Conservation (phyloP, 92 coral and sea anemone species). For the Actinernus sp. region DNA sequence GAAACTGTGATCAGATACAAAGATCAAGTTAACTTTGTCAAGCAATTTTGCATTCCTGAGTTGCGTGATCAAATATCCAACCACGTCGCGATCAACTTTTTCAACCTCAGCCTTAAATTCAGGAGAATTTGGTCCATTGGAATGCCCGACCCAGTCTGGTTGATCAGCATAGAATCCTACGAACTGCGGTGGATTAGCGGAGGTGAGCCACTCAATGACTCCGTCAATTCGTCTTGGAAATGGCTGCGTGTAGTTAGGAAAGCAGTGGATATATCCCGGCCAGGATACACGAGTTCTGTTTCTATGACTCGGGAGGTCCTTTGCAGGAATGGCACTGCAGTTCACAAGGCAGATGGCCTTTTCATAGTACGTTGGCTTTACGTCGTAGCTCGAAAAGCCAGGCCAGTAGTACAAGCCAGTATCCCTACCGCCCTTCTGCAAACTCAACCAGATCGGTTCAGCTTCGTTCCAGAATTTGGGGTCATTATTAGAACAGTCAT, state of each 20-base stretch:
- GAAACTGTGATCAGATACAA: constrained; percentile 81
- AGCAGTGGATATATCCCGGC: constrained; percentile 42
- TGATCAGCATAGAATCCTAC: constrained; percentile 61
- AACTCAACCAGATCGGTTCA: constrained; percentile 63
- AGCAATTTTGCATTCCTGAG: constrained; percentile 43
- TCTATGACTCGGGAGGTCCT: constrained; percentile 29
- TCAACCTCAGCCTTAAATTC: constrained; percentile 44
- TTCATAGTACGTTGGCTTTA: constrained; percentile 27
- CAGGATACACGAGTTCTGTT: constrained; percentile 4
- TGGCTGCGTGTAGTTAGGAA: constrained; percentile 51
- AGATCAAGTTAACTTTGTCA: constrained; percentile 68
- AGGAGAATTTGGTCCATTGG: constrained; percentile 37
- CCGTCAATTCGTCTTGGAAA: constrained; percentile 43
- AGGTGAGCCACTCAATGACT: constrained; percentile 55
- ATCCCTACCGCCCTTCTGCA: constrained; percentile 45
- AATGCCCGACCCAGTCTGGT: constrained; percentile 77
- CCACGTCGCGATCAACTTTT: constrained; percentile 56
- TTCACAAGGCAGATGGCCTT: constrained; percentile 29
- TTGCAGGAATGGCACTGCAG: constrained; percentile 51
- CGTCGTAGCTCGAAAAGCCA: constrained; percentile 15
- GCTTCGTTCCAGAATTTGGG: constrained; percentile 52
- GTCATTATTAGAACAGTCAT: constrained; percentile 46
- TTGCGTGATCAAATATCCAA: constrained; percentile 56
- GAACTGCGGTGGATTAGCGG: constrained; percentile 61
- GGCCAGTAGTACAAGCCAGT: constrained; percentile 59